Evolutionary conservation across 2,888 invertebrate species (phyloP).

Genomic region (Apoda limacodes): DNA sequence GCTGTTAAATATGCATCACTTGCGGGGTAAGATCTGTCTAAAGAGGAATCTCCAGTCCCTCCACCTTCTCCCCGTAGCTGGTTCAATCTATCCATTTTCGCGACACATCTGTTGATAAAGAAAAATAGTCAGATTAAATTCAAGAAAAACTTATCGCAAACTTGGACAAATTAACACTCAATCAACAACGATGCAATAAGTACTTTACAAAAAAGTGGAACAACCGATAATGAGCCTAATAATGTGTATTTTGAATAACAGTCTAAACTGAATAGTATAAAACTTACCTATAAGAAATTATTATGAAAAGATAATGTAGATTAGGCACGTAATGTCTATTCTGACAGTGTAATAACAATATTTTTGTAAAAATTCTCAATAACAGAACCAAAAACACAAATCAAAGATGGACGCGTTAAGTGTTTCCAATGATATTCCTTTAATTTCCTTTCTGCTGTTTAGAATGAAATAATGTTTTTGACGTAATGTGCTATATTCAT

Average conservation of each 20-base stretch:
- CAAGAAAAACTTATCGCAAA: slow-evolving; percentile 16
- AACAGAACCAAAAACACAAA: slow-evolving; percentile 32
- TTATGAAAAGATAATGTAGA: slow-evolving; percentile 25
- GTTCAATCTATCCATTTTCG: slow-evolving; percentile 62
- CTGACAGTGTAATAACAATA: slow-evolving; percentile 23
- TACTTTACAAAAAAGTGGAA: slow-evolving; percentile 56
- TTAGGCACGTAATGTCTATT: slow-evolving; percentile 38
- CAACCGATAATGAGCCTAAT: slow-evolving; percentile 57
- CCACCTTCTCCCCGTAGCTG: slow-evolving; percentile 52
- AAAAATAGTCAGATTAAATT: slow-evolving; percentile 17
- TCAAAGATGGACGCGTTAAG: slow-evolving; percentile 66
- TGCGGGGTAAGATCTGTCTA: slow-evolving; percentile 46
- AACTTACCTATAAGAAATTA: too few species aligned
- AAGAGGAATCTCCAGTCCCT: slow-evolving; percentile 45
- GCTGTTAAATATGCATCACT: slow-evolving; percentile 57
- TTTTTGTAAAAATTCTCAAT: slow-evolving; percentile 47
- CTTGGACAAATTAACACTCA: slow-evolving; percentile 50
- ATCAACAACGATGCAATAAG: slow-evolving; percentile 58
- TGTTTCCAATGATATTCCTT: too few species aligned
- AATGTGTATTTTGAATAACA: too few species aligned
- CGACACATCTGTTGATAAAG: slow-evolving; percentile 56
- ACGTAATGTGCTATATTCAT: too few species aligned
- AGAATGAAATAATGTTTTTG: too few species aligned
- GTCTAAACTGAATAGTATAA: too few species aligned
- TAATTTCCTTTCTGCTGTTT: too few species aligned